These are phyloP conservation scores for Drosophila eohydei DNA, from an alignment of 2,888 invertebrate species.

Conservation along the genomic window DNA sequence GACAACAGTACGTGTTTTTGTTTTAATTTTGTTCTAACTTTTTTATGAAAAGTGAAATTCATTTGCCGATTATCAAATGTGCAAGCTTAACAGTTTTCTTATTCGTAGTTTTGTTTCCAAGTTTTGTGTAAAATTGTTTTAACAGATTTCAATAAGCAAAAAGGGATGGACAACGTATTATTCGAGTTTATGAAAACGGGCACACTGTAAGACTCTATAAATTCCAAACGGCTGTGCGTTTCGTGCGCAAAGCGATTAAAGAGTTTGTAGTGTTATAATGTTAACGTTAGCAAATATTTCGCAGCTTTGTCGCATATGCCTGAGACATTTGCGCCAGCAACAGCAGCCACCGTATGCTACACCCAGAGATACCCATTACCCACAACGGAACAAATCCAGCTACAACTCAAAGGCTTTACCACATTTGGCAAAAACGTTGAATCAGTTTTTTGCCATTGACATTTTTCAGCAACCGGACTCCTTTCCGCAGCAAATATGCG, in stretches of 20 bases:
- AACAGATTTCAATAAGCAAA: background rate
- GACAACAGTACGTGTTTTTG: no score
- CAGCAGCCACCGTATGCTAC: slow-evolving; percentile 21
- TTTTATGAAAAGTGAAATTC: background rate
- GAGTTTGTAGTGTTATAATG: slow-evolving; percentile 40
- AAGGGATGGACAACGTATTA: background rate
- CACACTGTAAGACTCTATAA: slow-evolving; percentile 18
- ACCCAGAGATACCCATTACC: slow-evolving; percentile 6
- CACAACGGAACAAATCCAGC: slow-evolving; percentile 22
- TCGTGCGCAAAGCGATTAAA: slow-evolving; percentile 48
- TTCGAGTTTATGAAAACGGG: slow-evolving; percentile 10
- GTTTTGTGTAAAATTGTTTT: background rate
- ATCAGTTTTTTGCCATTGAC: slow-evolving; percentile 72
- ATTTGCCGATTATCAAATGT: background rate
- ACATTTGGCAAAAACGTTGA: slow-evolving; percentile 63
- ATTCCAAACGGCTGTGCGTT: slow-evolving; percentile 35
- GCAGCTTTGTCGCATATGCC: slow-evolving; percentile 76
- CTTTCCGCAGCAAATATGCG: slow-evolving; percentile 73
- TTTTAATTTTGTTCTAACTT: no score
- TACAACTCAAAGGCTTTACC: slow-evolving; percentile 60
- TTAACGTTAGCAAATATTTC: slow-evolving; percentile 65
- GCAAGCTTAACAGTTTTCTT: no score
- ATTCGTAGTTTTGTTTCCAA: no score
- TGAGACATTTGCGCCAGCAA: slow-evolving; percentile 65
- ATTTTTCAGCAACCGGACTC: slow-evolving; percentile 56